Conservation (phyloP, 2,797 vertebrate species). For the Eutrigla gurnardus region DNA sequence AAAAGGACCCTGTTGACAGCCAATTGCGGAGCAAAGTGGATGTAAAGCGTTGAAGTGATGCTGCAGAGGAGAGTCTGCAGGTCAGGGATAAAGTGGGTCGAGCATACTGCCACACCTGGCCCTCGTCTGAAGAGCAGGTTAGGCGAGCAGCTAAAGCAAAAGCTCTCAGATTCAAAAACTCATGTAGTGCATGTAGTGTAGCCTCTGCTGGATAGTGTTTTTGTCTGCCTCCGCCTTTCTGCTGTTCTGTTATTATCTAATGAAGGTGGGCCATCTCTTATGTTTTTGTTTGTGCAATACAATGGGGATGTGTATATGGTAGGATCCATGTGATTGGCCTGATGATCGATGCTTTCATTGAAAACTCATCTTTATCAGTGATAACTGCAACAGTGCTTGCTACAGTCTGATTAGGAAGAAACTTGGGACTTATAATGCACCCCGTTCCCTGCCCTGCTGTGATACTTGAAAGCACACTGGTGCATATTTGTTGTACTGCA, state of each 20-base stretch:
- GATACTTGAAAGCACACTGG: too few species aligned
- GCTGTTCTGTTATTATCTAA: not conserved
- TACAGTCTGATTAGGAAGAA: not conserved
- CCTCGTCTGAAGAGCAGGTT: constrained; percentile 72
- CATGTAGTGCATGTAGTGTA: constrained; percentile 17
- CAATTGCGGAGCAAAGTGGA: constrained; percentile 53
- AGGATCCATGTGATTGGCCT: constrained; percentile 8
- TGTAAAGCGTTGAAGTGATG: constrained; percentile 52
- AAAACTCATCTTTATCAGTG: not conserved
- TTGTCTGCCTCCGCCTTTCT: constrained; percentile 1
- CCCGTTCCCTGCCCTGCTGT: not conserved
- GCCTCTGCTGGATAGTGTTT: constrained; percentile 22
- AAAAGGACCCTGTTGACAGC: constrained; percentile 52
- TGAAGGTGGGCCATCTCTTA: not conserved
- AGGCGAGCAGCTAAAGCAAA: constrained; percentile 54
- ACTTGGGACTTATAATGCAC: not conserved
- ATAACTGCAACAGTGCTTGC: not conserved
- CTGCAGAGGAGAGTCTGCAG: constrained; percentile 55
- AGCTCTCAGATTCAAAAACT: constrained; percentile 51
- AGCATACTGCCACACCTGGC: constrained; percentile 62
- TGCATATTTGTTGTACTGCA: not conserved
- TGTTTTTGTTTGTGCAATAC: constrained; percentile 4
- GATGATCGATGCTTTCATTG: not conserved
- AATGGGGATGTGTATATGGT: not conserved
- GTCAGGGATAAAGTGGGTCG: constrained; percentile 64